These are phyloP conservation scores for Cynaeus angustus DNA, from an alignment of 2,888 invertebrate species.

Conservation along the genomic window DNA sequence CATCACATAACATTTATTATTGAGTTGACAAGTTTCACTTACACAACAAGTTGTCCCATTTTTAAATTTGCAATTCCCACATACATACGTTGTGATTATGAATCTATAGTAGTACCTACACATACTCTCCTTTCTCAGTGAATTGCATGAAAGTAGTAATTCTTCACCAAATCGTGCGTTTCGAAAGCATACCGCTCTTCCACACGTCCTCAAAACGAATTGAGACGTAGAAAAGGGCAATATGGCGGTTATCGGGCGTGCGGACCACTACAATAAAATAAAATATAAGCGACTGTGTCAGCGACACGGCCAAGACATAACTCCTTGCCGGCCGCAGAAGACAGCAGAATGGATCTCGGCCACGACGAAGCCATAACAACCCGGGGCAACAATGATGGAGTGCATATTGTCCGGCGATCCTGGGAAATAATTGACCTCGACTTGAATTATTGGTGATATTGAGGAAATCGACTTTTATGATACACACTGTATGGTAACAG, in stretches of 20 bases:
- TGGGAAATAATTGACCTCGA: slow-evolving; percentile 50
- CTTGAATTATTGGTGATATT: slow-evolving; percentile 9
- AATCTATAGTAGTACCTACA: not conserved
- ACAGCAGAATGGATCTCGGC: slow-evolving; percentile 68
- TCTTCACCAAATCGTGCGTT: slow-evolving; percentile 17
- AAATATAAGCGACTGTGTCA: slow-evolving; percentile 47
- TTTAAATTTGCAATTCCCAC: not conserved
- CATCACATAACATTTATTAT: too few species aligned
- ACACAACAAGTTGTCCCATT: too few species aligned
- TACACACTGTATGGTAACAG: slow-evolving; percentile 10
- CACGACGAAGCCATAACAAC: slow-evolving; percentile 66
- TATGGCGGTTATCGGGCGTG: slow-evolving; percentile 46
- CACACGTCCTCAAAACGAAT: slow-evolving; percentile 28
- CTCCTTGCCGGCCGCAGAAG: slow-evolving; percentile 63
- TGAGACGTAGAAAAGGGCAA: slow-evolving; percentile 45
- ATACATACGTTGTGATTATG: not conserved
- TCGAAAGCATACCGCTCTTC: not conserved
- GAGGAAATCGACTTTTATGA: not conserved
- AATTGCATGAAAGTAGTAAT: too few species aligned
- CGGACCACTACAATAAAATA: slow-evolving; percentile 36
- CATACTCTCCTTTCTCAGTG: not conserved
- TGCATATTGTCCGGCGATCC: slow-evolving; percentile 50
- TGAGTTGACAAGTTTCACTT: too few species aligned
- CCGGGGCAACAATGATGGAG: slow-evolving; percentile 53
- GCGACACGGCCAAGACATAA: slow-evolving; percentile 62